phyloP scores from a whole-genome alignment of 2,888 invertebrate species.

The Chirona hameri region DNA sequence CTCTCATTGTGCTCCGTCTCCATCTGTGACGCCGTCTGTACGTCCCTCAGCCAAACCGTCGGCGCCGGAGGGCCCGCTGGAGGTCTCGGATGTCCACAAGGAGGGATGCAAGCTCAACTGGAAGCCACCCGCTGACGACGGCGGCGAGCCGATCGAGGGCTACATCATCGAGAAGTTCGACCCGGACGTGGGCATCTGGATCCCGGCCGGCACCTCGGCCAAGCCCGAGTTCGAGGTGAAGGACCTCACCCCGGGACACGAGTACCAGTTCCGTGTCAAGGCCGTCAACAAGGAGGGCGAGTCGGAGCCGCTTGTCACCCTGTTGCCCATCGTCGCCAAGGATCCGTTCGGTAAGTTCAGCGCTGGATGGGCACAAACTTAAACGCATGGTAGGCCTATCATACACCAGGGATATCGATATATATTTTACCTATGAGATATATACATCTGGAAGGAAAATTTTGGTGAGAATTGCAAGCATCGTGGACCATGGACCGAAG shows the following conservation, averaged over 20 bases:
- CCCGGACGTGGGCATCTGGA: constrained; percentile 84
- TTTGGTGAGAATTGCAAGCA: too few species aligned
- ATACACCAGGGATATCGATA: too few species aligned
- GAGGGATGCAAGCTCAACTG: constrained; percentile 88
- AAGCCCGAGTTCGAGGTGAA: constrained; percentile 84
- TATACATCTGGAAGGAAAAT: too few species aligned
- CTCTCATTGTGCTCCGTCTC: too few species aligned
- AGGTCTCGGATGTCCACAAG: constrained; percentile 84
- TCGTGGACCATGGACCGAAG: too few species aligned
- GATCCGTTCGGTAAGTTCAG: constrained; percentile 82
- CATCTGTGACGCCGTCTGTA: too few species aligned
- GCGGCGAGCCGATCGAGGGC: constrained; percentile 86
- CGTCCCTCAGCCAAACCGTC: constrained; percentile 68
- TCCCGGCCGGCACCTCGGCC: constrained; percentile 77
- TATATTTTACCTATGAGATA: too few species aligned
- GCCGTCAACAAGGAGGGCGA: constrained; percentile 53
- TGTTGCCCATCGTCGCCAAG: constrained; percentile 73
- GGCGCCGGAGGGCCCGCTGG: constrained; percentile 87
- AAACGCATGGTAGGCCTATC: too few species aligned
- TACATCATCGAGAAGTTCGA: constrained; percentile 91
- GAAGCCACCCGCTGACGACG: constrained; percentile 95
- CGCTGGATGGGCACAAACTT: too few species aligned
- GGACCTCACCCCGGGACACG: constrained; percentile 86
- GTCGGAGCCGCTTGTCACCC: constrained; percentile 49
- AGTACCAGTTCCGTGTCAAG: constrained; percentile 61